Base-by-base conservation (phyloP, 2,888 invertebrate species). In the Volucella inanis region DNA sequence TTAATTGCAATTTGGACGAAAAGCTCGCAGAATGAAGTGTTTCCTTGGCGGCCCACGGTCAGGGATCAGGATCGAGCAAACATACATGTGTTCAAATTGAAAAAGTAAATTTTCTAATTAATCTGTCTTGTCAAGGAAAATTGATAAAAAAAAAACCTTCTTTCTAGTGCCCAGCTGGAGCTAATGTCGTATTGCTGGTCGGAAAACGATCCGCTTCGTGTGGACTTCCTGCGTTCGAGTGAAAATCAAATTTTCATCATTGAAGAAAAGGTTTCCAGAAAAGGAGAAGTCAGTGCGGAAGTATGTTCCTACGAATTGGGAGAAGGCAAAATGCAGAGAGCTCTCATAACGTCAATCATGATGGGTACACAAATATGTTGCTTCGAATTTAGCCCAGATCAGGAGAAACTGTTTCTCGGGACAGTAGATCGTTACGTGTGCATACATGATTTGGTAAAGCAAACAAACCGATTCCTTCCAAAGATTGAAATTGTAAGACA, bases 1-100 rank as follows among this genome's bases (percentile, higher is more conserved):
- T 87, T 93, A 91, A 93, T 96, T 57, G 93, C 97, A 31, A 95
- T 97, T 54, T 98, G 98, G 98, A 97, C 97, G 92, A 95, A 96
- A 88, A 95, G 95, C 49, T 94, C 95, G 10, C 94, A 95, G 87
- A 96, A 96, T 85, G 98, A 98, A 90, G 97, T 98, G 0, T 97
- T 97, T 89, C 98, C 98, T 0, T 98, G 98, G 98, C 96, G 96
- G 89, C 98, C 98, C 12, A 93, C 96, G 57, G 94, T 95, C 43
- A 95, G 95, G 89, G 95, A 97, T 88, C 96, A 96, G 90, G 97
- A 98, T 91, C 94, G 97, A 87, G 97, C 98, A 8, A 98, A 98
- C 92, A 94, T 98, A 79, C 96, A 97, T 90, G 93, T 98, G 0
- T 97, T 98, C 89, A 94, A 94, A 87, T 93, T 96, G 47, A 94